Conservation (phyloP, 2,888 invertebrate genomes). For the Drosophila greeni region DNA sequence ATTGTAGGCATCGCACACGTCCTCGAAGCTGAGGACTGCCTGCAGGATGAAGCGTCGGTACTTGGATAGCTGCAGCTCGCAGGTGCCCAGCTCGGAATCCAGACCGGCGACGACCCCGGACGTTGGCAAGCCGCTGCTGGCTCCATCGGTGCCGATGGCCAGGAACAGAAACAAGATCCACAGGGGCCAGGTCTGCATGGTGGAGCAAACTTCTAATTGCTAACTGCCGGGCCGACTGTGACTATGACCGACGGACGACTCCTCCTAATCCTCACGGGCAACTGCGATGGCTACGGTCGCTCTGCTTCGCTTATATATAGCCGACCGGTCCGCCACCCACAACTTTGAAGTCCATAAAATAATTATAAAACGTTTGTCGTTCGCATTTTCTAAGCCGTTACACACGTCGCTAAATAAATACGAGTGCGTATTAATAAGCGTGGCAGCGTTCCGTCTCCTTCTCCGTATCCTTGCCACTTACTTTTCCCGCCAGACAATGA, state of each 20-base stretch:
- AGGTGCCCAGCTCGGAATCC: conserved; percentile 63
- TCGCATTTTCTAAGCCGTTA: conserved; percentile 73
- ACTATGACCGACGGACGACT: conserved; percentile 6
- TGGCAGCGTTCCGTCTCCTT: conserved; percentile 18
- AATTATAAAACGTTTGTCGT: conserved; percentile 71
- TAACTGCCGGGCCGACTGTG: background rate
- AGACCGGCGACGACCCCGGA: conserved; percentile 5
- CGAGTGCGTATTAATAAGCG: conserved; percentile 65
- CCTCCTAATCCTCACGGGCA: conserved; percentile 45
- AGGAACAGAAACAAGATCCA: conserved; percentile 44
- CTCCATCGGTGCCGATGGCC: conserved; percentile 44
- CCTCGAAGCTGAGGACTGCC: conserved; percentile 76
- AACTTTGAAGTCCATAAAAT: conserved; percentile 73
- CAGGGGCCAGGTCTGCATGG: conserved; percentile 51
- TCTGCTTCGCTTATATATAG: conserved; percentile 55
- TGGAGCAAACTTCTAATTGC: conserved; percentile 1
- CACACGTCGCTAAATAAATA: conserved; percentile 65
- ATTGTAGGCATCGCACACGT: conserved; percentile 76
- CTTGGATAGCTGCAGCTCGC: conserved; percentile 75
- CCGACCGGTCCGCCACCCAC: conserved; percentile 31
- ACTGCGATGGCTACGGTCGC: conserved; percentile 50
- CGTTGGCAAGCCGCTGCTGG: conserved; percentile 4
- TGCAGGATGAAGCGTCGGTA: conserved; percentile 76
- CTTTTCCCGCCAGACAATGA: conserved; percentile 33
- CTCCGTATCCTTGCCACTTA: conserved; percentile 15